Evolutionary conservation across 1,140 invertebrate genomes (phyloP).

Genomic region (Phymorhynchus buccinoides): DNA sequence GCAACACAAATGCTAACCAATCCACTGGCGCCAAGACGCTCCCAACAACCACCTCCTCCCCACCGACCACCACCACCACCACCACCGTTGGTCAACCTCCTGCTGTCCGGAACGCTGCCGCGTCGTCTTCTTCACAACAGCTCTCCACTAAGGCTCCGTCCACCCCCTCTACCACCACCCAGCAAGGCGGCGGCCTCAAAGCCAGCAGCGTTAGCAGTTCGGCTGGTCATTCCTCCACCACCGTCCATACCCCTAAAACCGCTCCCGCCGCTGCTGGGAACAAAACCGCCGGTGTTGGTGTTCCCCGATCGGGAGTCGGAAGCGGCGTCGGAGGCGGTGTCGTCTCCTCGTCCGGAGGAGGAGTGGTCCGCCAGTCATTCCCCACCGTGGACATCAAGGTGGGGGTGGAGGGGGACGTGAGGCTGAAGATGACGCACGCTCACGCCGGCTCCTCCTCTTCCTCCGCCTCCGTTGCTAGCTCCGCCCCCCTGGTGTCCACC

Average conservation of each 20-base stretch:
- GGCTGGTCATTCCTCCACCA: neutral
- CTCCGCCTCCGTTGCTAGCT: too few species aligned
- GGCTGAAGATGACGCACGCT: slow-evolving; percentile 53
- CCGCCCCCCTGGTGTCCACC: too few species aligned
- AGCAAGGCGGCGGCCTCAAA: neutral
- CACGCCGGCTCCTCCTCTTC: neutral
- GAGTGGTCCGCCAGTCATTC: slow-evolving; percentile 26
- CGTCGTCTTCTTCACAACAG: neutral
- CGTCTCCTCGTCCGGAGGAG: slow-evolving; percentile 5
- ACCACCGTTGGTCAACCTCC: neutral
- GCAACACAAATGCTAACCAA: slow-evolving; percentile 20
- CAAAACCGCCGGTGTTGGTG: neutral
- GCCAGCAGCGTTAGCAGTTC: neutral
- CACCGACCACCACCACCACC: neutral
- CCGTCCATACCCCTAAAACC: neutral
- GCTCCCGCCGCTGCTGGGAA: neutral
- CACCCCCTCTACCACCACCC: neutral
- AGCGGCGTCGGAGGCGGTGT: neutral
- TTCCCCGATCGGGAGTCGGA: slow-evolving; percentile 1
- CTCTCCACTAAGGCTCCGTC: neutral
- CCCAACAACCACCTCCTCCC: neutral
- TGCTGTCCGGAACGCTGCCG: neutral
- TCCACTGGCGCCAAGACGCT: neutral
- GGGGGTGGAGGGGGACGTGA: slow-evolving; percentile 45
- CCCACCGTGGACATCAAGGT: slow-evolving; percentile 37